Percentiles rank a stretch among this genome's conserved stretches.
Conservation (phyloP, 2,113 vertebrate species). For the Electrona antarctica region DNA sequence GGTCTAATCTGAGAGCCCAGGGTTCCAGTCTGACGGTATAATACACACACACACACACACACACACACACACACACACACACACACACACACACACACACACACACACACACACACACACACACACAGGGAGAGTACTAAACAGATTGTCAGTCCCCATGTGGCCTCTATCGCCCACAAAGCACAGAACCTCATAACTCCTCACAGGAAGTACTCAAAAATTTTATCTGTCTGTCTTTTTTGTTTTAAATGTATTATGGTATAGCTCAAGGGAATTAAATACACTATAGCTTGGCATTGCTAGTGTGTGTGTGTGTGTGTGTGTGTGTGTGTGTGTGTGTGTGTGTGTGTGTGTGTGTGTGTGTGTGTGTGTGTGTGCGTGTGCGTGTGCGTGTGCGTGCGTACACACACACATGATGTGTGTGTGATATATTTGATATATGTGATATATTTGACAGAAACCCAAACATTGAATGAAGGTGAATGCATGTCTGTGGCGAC, state of each 20-base stretch:
- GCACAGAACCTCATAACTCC: slow-evolving; percentile 29
- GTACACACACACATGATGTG: too few relatives aligned
- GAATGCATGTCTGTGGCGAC: too few relatives aligned
- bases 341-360: neutral
- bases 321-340: too few relatives aligned
- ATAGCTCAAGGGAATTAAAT: too few relatives aligned
- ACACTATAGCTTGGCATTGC: too few relatives aligned
- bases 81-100: too few relatives aligned
- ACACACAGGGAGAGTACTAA: neutral
- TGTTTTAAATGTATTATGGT: too few relatives aligned
- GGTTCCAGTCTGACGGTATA: neutral
- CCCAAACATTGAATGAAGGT: neutral
- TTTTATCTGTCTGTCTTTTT: slow-evolving; percentile 28
- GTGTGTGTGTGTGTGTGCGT: neutral
- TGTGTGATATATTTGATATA: neutral
- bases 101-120: too few relatives aligned
- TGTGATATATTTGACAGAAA: neutral
- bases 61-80: too few relatives aligned
- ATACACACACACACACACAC: too few relatives aligned
- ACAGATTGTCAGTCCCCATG: slow-evolving; percentile 67
- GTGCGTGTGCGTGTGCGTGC: too few relatives aligned
- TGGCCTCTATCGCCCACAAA: slow-evolving; percentile 26
- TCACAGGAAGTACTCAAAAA: slow-evolving; percentile 14
- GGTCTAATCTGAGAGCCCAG: slow-evolving; percentile 20
- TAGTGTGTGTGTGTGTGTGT: too few relatives aligned